Evolutionary conservation across 2,797 vertebrate species (phyloP).

Genomic region (Alectoris magna): DNA sequence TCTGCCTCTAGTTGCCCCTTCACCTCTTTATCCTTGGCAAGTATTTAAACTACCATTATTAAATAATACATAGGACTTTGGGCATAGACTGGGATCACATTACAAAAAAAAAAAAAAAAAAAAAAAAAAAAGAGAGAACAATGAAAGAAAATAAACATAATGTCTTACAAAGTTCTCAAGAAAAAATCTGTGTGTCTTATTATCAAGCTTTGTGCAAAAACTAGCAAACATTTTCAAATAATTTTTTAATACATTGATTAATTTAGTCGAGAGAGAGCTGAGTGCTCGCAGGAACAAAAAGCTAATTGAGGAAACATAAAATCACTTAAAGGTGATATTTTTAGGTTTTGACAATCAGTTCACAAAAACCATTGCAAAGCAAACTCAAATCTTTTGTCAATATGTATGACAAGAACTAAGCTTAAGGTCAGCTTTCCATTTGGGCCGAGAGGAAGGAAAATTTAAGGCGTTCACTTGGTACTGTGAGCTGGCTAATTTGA

Average conservation of each 20-base stretch:
- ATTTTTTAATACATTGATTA: not conserved
- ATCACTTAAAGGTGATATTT: not conserved
- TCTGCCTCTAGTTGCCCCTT: not conserved
- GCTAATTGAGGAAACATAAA: not conserved
- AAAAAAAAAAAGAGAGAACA: too few species aligned
- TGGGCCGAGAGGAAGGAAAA: not conserved
- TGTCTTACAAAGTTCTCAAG: not conserved
- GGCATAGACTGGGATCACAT: not conserved
- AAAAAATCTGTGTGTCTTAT: not conserved
- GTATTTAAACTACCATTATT: not conserved
- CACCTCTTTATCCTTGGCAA: not conserved
- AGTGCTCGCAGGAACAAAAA: not conserved
- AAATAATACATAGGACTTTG: not conserved
- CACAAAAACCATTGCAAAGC: not conserved
- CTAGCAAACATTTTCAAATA: not conserved
- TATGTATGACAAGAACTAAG: not conserved
- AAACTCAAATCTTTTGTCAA: not conserved
- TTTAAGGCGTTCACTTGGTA: not conserved
- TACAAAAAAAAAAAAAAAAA: too few species aligned
- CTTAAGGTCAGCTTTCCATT: not conserved
- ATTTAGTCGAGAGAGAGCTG: rapidly evolving
- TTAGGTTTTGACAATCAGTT: not conserved
- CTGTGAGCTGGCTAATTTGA: not conserved
- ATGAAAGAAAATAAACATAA: not conserved
- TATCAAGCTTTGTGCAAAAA: not conserved